phyloP scores from a whole-genome alignment of 1,140 invertebrate genomes.

The Drosophila asahinai region DNA sequence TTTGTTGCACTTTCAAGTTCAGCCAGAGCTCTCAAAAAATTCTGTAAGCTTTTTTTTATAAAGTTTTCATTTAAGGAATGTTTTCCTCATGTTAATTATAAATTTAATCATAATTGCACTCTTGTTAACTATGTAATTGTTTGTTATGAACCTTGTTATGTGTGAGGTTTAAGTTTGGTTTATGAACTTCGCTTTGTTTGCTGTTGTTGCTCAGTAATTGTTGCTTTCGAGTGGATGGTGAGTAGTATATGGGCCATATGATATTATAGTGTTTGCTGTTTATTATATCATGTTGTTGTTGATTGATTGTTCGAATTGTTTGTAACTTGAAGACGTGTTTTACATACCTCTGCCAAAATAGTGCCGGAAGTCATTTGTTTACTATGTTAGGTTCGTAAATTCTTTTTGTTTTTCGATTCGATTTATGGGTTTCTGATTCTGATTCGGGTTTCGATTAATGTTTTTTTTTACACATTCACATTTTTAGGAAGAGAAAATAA shows the following conservation, averaged over 20 bases:
- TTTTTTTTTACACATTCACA: slow-evolving; percentile 39
- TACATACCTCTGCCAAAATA: slow-evolving; percentile 85
- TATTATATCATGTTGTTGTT: slow-evolving; percentile 24
- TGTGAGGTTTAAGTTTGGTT: slow-evolving; percentile 9
- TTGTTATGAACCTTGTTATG: slow-evolving; percentile 9
- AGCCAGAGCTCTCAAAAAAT: no score
- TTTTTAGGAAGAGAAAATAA: slow-evolving; percentile 47
- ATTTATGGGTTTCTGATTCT: slow-evolving; percentile 39
- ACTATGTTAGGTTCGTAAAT: slow-evolving; percentile 72
- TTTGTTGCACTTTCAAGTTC: no score
- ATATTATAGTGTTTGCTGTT: slow-evolving; percentile 26
- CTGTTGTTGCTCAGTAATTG: slow-evolving; percentile 14
- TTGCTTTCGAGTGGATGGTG: slow-evolving; percentile 26
- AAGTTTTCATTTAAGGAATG: neutral
- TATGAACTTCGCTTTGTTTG: slow-evolving; percentile 13
- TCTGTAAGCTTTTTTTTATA: no score
- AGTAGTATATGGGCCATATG: slow-evolving; percentile 35
- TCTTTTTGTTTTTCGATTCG: slow-evolving; percentile 46
- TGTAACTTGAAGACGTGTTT: slow-evolving; percentile 68
- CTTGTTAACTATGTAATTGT: neutral
- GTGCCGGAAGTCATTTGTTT: slow-evolving; percentile 85
- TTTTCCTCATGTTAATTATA: neutral
- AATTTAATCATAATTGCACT: neutral
- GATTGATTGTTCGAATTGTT: slow-evolving; percentile 30
- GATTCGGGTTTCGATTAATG: slow-evolving; percentile 30